These are phyloP conservation scores for Myripristis murdjan DNA, from an alignment of 2,797 vertebrate species.

Conservation along the genomic window DNA sequence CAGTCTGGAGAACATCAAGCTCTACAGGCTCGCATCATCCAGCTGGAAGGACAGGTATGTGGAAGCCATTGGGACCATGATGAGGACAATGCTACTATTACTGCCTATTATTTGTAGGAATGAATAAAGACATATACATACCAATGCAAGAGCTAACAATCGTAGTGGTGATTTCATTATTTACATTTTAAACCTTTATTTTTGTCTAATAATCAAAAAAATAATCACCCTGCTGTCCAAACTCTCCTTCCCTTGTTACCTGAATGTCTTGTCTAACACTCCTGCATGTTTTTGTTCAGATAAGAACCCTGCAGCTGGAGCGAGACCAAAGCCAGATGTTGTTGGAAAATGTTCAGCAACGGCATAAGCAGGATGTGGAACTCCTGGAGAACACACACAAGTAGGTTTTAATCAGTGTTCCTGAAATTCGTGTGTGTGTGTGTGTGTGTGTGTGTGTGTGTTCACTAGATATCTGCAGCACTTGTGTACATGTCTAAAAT, in stretches of 20 bases:
- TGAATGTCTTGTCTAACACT: not conserved
- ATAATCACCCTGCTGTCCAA: not conserved
- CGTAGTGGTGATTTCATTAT: not conserved
- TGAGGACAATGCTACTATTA: not conserved
- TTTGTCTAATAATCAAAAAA: not conserved
- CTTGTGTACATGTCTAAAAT: not conserved
- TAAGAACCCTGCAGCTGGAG: conserved; percentile 89
- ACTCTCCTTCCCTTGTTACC: not conserved
- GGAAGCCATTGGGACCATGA: not conserved
- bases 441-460: not conserved
- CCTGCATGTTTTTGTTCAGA: conserved; percentile 74
- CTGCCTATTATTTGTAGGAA: not conserved
- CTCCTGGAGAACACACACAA: conserved; percentile 89
- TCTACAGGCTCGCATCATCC: conserved; percentile 82
- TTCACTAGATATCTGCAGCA: conserved; percentile 4
- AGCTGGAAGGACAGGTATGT: conserved; percentile 91
- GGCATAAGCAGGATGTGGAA: conserved; percentile 88
- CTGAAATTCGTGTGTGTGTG: too few relatives aligned
- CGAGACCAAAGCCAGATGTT: conserved; percentile 85
- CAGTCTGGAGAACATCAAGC: conserved; percentile 73
- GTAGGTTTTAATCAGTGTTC: conserved; percentile 65
- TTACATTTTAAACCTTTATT: not conserved
- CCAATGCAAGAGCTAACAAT: not conserved
- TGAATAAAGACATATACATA: not conserved
- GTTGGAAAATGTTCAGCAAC: conserved; percentile 87